Base-by-base conservation (phyloP, 2,888 invertebrate genomes). In the Caenorhabditis becei region DNA sequence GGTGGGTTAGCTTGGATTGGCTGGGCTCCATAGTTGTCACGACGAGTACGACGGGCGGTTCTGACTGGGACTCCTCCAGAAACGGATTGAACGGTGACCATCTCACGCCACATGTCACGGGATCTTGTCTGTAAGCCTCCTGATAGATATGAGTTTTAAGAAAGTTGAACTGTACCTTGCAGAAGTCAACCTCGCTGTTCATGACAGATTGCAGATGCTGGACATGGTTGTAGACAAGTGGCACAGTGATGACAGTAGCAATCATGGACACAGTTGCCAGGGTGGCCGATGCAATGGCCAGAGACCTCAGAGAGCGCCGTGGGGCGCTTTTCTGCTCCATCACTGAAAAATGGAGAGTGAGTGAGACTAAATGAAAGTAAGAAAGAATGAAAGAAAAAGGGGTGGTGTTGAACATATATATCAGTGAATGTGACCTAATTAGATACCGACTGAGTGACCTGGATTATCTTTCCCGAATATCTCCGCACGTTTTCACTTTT, bases 121-220 rank as follows among this genome's bases (percentile, higher is more conserved):
- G 89, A 88, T 35, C 91, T 86, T 28, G 88, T 90, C 89, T 89
- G 74, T 35, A 86, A 69, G 32, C 32, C 10, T 32, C 32, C 4
- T 11, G 2, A 11, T 11, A 7, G 11, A 41, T 14, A 41, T 41
- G 10, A 41, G 14, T 2, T 11, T 7, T 14, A 14, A 14, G 41
- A 41, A 14, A 11, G n/a, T n/a, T n/a, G 41, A 26, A 10, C 37
- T 66, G 54, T 54, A 90, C 90, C 87, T 91, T 91, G 84, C 91
- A 91, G 79, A 91, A 91, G 66, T 91, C 90, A 32, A 91, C 90
- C 75, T 91, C 91, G 59, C 88, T 91, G 80, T 89, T 91, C 91
- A 91, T 91, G 74, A 87, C 91, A 44, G 89, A 87, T 77, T 91
- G 91, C 35, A 91, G 86, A 51, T 82, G 84, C 74, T 91, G 91